Percentiles rank a stretch among this genome's conserved stretches.
phyloP scores from a whole-genome alignment of 2,888 invertebrate species.

The Laspeyria flexula region DNA sequence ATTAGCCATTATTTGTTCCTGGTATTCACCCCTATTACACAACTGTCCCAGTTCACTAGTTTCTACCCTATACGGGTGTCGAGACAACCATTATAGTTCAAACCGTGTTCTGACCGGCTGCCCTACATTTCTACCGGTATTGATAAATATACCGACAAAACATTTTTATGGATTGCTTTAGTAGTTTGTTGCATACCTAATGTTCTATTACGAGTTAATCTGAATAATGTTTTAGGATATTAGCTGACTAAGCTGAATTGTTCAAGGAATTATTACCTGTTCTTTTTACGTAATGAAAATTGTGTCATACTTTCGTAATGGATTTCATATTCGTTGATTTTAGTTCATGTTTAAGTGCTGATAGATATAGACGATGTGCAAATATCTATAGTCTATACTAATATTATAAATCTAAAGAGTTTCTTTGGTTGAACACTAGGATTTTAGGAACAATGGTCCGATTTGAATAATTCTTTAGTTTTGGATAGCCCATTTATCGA shows the following conservation, averaged over 20 bases:
- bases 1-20: background rate
- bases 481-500: no score
- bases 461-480: no score
- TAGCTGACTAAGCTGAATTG: background rate
- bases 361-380: no score
- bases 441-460: no score
- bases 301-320: background rate
- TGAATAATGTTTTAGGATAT: background rate
- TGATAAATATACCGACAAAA: slow-evolving; percentile 35
- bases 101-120: slow-evolving; percentile 38
- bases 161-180: slow-evolving; percentile 27
- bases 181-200: slow-evolving; percentile 7
- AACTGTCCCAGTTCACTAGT: slow-evolving; percentile 37
- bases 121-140: slow-evolving; percentile 41
- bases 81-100: slow-evolving; percentile 40
- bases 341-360: no score
- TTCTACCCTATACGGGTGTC: slow-evolving; percentile 35
- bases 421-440: no score
- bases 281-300: background rate
- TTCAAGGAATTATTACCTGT: no score
- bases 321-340: background rate
- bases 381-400: no score
- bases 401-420: no score
- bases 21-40: slow-evolving; percentile 20
- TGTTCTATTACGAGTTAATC: background rate